Evolutionary conservation across 1,140 invertebrate species (phyloP), one percentile per base, ranked within the genome.

Genomic region (Heliconius nattereri): DNA sequence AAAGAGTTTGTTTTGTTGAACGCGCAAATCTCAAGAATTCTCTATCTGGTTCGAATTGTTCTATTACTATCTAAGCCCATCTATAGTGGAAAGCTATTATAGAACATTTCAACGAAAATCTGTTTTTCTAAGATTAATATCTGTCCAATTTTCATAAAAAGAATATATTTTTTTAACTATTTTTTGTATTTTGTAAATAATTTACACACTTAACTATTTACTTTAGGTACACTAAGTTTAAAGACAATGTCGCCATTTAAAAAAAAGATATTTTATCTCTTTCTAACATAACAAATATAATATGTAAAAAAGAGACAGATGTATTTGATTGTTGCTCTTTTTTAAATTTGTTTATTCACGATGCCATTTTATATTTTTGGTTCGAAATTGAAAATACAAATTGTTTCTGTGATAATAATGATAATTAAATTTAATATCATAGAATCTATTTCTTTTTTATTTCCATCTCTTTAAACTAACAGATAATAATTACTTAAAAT

Each of bases 341-440:
- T 45, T 52, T 20, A 5, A 45, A 57, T n/a, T 57, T 8, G 7
- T n/a, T 57, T n/a, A 66, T 76, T 76, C 54, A 26, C 49, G 78
- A 66, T 79, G 78, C 78, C 78, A 79, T 79, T 79, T 29, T 52
- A 66, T 75, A 57, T 32, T 52, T 19, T 75, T 78, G 71, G 77
- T 73, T 54, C 40, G 37, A 49, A 79, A 79, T 79, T 74, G 32
- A 16, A 40, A 52, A 52, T 32, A 79, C 73, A 32, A 79, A 79
- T 37, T 19, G 9, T 45, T 79, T 74, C 78, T 79, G 78, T 79
- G 78, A 79, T 79, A 78, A 54, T 74, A 79, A 66, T 66, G 66
- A 71, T 79, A 75, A 74, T 70, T 40, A n/a, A 52, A 78, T 66
- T 49, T 73, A 78, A 78, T 78, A 11, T 73, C 72, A 73, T 73